Base-by-base conservation (phyloP, 2,888 invertebrate species). In the Sylvicola cinctus region DNA sequence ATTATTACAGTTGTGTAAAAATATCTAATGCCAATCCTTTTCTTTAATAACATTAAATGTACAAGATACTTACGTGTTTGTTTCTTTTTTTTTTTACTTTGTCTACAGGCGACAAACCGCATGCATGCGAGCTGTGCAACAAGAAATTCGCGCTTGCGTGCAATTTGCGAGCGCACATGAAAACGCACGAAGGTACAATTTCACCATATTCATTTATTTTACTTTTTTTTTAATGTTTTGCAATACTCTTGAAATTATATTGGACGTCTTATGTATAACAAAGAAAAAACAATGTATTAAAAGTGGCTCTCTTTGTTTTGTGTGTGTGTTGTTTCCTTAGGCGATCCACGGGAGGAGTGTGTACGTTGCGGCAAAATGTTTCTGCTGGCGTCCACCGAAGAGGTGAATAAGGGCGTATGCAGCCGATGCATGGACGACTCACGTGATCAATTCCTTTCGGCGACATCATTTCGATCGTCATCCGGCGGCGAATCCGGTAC, bases 101-200 rank as follows among this genome's bases (percentile, higher is more conserved):
- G 49, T 40, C 61, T 60, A 38, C 60, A 76, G 77, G 76, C 41
- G 74, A 75, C 52, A 75, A 74, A 49, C 76, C 76, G 11, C 74
- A 75, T 51, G 67, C 69, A 29, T 77, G 77, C 50, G 65, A 68
- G 42, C 53, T 73, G 16, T 77, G 76, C 53, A 66, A 66, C 48
- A 76, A 76, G 54, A 68, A 70, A 49, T 77, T 77, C 48, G 75
- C 76, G 4, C 55, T 77, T 39, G 72, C 73, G 32, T 76, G 75
- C 54, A 77, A 77, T 49, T 55, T 77, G 41, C 61, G 74, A 44
- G 74, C 75, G 1, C 76, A 77, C 49, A 63, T 73, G 63, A 76
- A 76, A 53, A 76, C 74, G 3, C 76, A 76, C 46, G 73, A 75
- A 61, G 71, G 73, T 70, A 52, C 54, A 53, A 28, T 13, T 28